phyloP scores from a whole-genome alignment of 2,888 invertebrate species.

The Villa cingulata region DNA sequence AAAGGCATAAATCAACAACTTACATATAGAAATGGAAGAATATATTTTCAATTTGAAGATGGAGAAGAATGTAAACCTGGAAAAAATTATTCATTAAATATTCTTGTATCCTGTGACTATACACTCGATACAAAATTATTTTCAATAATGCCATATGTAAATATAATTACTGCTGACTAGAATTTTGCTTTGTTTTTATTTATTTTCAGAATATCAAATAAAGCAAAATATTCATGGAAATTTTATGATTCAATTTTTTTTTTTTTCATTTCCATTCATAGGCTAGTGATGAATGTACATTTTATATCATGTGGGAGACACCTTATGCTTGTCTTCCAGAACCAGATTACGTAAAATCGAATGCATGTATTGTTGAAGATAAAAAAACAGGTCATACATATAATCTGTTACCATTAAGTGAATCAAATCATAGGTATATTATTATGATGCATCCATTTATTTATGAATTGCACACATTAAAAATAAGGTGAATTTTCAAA shows the following conservation, averaged over 20 bases:
- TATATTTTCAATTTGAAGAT: constrained; percentile 27
- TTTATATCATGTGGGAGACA: constrained; percentile 28
- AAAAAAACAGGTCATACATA: constrained; percentile 23
- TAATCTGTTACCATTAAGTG: constrained; percentile 29
- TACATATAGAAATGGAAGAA: constrained; percentile 26
- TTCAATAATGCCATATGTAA: constrained; percentile 25
- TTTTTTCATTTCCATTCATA: too few relatives aligned
- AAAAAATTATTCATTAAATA: constrained; percentile 22
- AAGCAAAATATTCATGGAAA: too few relatives aligned
- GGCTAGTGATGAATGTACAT: constrained; percentile 25
- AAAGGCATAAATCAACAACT: constrained; percentile 29
- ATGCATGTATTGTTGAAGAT: constrained; percentile 26
- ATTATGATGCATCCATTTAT: background rate
- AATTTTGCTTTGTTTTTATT: too few relatives aligned
- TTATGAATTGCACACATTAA: too few relatives aligned
- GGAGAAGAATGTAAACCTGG: constrained; percentile 27
- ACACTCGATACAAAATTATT: constrained; percentile 24
- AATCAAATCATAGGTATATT: constrained; percentile 25
- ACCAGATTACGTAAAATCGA: constrained; percentile 23
- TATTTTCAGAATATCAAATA: too few relatives aligned
- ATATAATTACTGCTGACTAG: too few relatives aligned
- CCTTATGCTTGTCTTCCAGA: constrained; percentile 29
- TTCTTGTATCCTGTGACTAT: constrained; percentile 31
- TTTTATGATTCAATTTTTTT: too few relatives aligned
- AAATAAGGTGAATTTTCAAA: too few relatives aligned